A percentile compares a stretch with the other conserved stretches of the same genome.
phyloP scores from a whole-genome alignment of 2,797 vertebrate species.

The Strix occidentalis region DNA sequence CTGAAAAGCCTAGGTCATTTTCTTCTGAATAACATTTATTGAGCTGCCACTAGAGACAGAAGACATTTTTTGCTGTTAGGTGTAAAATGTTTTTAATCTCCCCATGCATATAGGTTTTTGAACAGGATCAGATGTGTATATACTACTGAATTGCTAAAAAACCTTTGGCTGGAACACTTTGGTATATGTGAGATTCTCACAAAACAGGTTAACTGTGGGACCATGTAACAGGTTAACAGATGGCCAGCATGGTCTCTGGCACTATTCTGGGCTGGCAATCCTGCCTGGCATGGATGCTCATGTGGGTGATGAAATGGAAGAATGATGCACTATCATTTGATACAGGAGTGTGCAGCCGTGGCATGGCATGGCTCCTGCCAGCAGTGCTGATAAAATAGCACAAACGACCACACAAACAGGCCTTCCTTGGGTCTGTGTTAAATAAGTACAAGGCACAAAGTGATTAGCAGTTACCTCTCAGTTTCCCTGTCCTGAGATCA shows the following conservation, averaged over 20 bases:
- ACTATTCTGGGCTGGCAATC: background rate
- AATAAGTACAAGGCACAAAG: background rate
- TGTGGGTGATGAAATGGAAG: background rate
- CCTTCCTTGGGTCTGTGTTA: background rate
- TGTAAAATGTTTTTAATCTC: background rate
- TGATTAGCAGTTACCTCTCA: background rate
- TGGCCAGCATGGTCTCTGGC: background rate
- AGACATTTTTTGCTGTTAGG: background rate
- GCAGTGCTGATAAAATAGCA: background rate
- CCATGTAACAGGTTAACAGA: background rate
- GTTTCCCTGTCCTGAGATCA: background rate
- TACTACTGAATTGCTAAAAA: background rate
- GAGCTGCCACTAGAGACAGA: background rate
- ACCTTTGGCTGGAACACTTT: background rate
- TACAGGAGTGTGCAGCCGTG: background rate
- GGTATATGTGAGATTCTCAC: background rate
- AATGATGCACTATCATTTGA: background rate
- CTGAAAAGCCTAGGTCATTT: background rate
- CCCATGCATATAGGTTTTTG: accelerated
- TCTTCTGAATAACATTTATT: background rate
- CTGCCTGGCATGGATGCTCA: background rate
- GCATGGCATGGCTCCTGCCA: background rate
- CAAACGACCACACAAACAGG: background rate
- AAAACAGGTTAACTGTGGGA: background rate
- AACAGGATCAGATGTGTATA: background rate